Percentiles rank a stretch among this genome's conserved stretches.
phyloP scores from a whole-genome alignment of 2,113 vertebrate species.

The Sinocyclocheilus maitianheensis region DNA sequence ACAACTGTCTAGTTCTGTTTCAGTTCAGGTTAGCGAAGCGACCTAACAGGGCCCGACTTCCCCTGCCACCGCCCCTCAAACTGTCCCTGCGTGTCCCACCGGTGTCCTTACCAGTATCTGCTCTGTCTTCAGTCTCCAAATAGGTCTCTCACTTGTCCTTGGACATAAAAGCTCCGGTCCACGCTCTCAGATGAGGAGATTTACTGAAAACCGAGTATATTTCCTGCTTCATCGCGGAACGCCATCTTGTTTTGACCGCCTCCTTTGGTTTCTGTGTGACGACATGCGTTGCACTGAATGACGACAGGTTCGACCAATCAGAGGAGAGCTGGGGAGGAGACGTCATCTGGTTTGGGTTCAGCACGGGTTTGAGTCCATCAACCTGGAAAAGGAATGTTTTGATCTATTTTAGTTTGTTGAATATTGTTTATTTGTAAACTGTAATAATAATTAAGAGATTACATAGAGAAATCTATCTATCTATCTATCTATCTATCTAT shows the following conservation, averaged over 20 bases:
- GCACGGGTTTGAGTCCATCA: conserved; percentile 32
- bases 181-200: conserved; percentile 52
- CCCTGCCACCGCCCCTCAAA: conserved; percentile 74
- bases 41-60: conserved; percentile 46
- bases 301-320: conserved; percentile 56
- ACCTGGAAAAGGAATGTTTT: background rate
- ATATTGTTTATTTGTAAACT: background rate
- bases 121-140: conserved; percentile 63
- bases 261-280: conserved; percentile 70
- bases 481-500: background rate
- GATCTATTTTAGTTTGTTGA: background rate
- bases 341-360: conserved; percentile 12
- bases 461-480: background rate
- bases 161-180: conserved; percentile 18
- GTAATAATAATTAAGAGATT: background rate
- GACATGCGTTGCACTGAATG: conserved; percentile 59
- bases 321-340: background rate
- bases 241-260: conserved; percentile 79
- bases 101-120: conserved; percentile 68
- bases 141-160: conserved; percentile 52
- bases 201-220: conserved; percentile 72
- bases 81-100: background rate
- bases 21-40: conserved; percentile 50
- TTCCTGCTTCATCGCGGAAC: conserved; percentile 77
- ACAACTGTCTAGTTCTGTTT: conserved; percentile 46